Evolutionary conservation across 2,113 vertebrate species (phyloP).

Genomic region (Notarius lentiginosus): DNA sequence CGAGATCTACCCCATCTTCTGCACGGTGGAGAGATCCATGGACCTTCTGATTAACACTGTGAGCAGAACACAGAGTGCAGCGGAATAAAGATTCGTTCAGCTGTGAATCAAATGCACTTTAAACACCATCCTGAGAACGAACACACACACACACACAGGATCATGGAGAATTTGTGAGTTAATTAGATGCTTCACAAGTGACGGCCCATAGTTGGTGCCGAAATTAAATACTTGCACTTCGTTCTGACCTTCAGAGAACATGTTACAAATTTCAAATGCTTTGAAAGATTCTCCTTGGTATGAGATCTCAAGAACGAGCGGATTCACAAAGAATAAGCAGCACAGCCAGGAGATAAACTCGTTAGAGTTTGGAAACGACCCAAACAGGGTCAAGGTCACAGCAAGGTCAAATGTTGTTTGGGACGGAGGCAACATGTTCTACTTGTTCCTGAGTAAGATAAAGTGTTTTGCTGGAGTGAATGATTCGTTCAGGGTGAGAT

Average conservation of each 20-base stretch:
- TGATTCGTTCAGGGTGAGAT: not conserved
- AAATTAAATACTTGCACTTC: not conserved
- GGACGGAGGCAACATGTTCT: not conserved
- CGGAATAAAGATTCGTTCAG: not conserved
- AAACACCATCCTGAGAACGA: not conserved
- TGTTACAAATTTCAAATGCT: not conserved
- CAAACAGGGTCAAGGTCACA: not conserved
- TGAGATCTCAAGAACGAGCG: not conserved
- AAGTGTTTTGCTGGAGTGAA: not conserved
- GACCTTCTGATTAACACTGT: constrained; percentile 9
- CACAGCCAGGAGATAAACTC: not conserved
- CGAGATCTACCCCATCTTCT: constrained; percentile 14
- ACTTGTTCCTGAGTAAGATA: not conserved
- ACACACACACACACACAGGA: no score
- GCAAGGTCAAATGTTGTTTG: not conserved
- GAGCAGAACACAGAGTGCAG: not conserved
- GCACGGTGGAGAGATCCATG: not conserved
- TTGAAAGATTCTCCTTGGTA: not conserved
- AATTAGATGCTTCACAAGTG: not conserved
- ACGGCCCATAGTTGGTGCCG: not conserved
- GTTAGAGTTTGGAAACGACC: not conserved
- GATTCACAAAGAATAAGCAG: not conserved
- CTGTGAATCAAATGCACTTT: not conserved
- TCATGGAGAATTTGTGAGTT: not conserved
- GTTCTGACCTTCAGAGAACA: not conserved